Evolutionary conservation across 1,140 invertebrate species (phyloP), one percentile per base, ranked within the genome.

Genomic region (Gonatopus flavifemur): DNA sequence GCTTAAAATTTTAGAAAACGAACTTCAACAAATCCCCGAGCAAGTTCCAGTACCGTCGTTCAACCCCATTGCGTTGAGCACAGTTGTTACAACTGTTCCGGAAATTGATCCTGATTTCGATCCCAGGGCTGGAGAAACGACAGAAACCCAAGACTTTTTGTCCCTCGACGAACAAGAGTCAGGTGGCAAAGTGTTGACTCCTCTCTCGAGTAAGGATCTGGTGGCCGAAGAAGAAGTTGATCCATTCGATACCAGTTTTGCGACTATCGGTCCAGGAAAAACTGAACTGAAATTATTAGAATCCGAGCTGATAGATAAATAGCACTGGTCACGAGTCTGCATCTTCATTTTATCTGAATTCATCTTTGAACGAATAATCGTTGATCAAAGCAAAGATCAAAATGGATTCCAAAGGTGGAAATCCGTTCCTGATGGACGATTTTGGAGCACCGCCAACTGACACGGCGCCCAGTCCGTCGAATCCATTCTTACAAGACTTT

Each of bases 391-490:
- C 57, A 53, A 32, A 12, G 16, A 10, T 36, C 31, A 54, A 56
- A 78, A 88, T 87, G 60, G 83, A 78, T 59, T 68, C 73, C 0
- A 80, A 80, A 56, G 77, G 79, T 8, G 81, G 78, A 30, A 91
- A 91, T 80, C 88, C 89, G 13, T 91, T 91, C 70, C 72, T 90
- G 41, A 88, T 88, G 76, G 87, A 88, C 58, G 83, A 84, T 25
- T 79, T 82, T 57, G 64, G 66, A 18, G 60, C 74, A 7, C 69
- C 71, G 33, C 35, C 59, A 3, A 50, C 22, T 44, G 70, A 75
- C 2, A 64, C 76, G 20, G 66, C 74, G 22, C 69, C 74, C 16
- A 68, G 77, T n/a, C 66, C 72, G 3, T 82, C 84, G 1, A 91
- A 91, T 79, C 88, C 88, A 22, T 91, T 91, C 66, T 82, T 90